These are phyloP conservation scores for Garrulus glandarius DNA, from an alignment of 2,797 vertebrate genomes.

Conservation along the genomic window DNA sequence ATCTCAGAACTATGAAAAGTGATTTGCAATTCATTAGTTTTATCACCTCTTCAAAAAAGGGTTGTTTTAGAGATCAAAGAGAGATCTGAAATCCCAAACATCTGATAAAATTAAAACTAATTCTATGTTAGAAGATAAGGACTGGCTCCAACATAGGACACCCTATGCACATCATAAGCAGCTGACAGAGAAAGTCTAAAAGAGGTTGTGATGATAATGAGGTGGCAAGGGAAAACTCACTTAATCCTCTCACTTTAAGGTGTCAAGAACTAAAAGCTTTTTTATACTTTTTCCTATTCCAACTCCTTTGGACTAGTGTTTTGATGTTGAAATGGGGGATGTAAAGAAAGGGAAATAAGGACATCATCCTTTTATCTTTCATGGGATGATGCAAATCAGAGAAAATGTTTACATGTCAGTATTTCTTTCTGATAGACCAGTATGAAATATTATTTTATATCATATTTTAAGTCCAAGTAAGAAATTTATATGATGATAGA, in stretches of 20 bases:
- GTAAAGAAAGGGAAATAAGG: neutral
- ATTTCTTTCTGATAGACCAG: neutral
- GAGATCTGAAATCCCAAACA: slow-evolving; percentile 34
- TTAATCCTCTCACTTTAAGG: neutral
- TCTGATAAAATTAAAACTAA: slow-evolving; percentile 44
- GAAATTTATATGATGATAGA: neutral
- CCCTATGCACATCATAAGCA: neutral
- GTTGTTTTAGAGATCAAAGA: slow-evolving; percentile 45
- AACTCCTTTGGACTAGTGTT: neutral
- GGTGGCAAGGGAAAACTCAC: slow-evolving; percentile 16
- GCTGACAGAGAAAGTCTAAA: neutral
- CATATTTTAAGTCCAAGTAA: neutral
- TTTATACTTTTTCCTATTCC: neutral
- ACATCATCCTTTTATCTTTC: neutral
- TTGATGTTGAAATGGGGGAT: neutral
- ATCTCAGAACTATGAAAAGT: slow-evolving; percentile 26
- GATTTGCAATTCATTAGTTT: slow-evolving; percentile 59
- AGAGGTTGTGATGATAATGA: slow-evolving; percentile 19
- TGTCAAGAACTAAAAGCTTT: neutral
- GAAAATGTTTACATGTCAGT: neutral
- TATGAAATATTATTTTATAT: neutral
- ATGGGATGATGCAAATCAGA: neutral
- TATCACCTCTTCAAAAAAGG: slow-evolving; percentile 9
- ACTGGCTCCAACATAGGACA: neutral
- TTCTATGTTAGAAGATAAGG: neutral